phyloP scores from a whole-genome alignment of 1,140 invertebrate genomes.

The Cecropterus lyciades region DNA sequence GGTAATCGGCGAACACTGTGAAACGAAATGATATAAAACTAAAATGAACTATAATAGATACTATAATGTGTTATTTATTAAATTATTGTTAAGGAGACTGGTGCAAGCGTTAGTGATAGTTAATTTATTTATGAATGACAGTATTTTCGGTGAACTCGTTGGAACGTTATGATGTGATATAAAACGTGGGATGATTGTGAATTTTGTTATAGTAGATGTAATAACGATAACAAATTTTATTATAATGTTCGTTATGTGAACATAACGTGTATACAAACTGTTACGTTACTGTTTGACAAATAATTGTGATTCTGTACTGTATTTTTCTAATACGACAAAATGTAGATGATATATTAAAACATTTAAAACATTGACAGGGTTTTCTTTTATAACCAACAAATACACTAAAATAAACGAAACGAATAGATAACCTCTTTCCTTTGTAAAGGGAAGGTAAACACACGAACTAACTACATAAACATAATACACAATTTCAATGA shows the following conservation, averaged over 20 bases:
- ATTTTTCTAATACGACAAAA: constrained; percentile 56
- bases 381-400: constrained; percentile 1
- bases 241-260: constrained; percentile 59
- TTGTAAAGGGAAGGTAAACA: too few species aligned
- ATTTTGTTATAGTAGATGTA: constrained; percentile 51
- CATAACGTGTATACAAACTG: constrained; percentile 39
- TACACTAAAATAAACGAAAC: too few species aligned
- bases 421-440: too few species aligned
- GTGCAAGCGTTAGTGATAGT: constrained; percentile 74
- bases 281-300: constrained; percentile 46
- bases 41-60: constrained; percentile 41
- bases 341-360: constrained; percentile 57
- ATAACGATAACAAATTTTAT: constrained; percentile 57
- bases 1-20: constrained; percentile 48
- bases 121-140: constrained; percentile 82
- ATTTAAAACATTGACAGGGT: constrained; percentile 33
- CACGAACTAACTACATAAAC: too few species aligned
- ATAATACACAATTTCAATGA: neutral
- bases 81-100: constrained; percentile 76
- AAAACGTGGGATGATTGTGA: constrained; percentile 54
- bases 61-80: constrained; percentile 70
- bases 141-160: constrained; percentile 67
- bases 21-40: constrained; percentile 56
- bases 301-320: constrained; percentile 71
- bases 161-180: constrained; percentile 62